A percentile compares a stretch with the other conserved stretches of the same genome.
These are phyloP conservation scores for Vespertilio murinus DNA, from an alignment of 2,797 vertebrate species.

Conservation along the genomic window DNA sequence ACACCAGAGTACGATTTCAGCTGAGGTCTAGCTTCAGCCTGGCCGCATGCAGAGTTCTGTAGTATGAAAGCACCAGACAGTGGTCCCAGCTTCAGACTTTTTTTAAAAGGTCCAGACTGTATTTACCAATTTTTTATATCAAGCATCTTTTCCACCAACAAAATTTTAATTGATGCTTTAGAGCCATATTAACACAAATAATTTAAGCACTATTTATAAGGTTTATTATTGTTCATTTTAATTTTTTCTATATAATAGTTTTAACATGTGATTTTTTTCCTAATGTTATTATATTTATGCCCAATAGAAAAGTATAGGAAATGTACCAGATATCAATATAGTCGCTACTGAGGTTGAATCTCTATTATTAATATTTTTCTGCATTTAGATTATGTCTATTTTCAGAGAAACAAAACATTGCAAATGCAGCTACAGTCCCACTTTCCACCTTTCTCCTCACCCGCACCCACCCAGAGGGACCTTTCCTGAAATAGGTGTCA, in stretches of 20 bases:
- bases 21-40: background rate
- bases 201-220: slow-evolving; percentile 5
- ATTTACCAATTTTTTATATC: background rate
- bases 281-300: background rate
- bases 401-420: background rate
- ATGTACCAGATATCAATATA: background rate
- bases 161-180: slow-evolving; percentile 4
- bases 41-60: background rate
- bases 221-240: background rate
- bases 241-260: background rate
- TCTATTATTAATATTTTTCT: slow-evolving; percentile 41
- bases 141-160: background rate
- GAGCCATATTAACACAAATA: background rate
- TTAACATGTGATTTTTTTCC: background rate
- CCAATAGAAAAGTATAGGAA: background rate
- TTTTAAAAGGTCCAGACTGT: background rate
- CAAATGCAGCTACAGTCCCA: background rate
- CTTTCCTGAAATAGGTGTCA: background rate
- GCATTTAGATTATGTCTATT: slow-evolving; percentile 15
- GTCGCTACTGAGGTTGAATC: background rate
- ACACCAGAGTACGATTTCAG: background rate
- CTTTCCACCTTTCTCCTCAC: background rate
- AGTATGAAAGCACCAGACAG: background rate
- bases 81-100: background rate
- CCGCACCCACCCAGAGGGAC: background rate